phyloP scores from a whole-genome alignment of 2,888 invertebrate species.

The Orthosia cruda region DNA sequence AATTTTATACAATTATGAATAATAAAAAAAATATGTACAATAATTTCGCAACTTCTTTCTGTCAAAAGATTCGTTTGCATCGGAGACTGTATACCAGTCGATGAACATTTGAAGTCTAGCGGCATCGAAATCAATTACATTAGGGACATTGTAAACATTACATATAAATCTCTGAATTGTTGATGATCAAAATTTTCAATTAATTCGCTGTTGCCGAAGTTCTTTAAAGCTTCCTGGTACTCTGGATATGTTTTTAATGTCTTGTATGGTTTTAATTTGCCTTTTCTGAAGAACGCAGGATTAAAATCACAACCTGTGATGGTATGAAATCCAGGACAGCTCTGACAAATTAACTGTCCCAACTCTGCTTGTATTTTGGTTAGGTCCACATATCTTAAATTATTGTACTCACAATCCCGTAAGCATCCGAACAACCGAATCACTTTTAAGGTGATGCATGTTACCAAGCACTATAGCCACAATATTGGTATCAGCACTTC shows the following conservation, averaged over 20 bases:
- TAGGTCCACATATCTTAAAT: not conserved
- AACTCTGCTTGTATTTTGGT: conserved; percentile 4
- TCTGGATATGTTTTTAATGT: not conserved
- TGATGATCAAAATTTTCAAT: not conserved
- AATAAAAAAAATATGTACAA: too few relatives aligned
- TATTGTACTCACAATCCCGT: not conserved
- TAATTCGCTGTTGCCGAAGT: not conserved
- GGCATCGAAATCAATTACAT: too few relatives aligned
- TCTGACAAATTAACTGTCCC: not conserved
- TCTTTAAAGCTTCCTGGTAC: not conserved
- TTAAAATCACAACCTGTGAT: too few relatives aligned
- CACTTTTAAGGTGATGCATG: not conserved
- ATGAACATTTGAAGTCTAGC: not conserved
- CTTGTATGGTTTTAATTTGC: not conserved
- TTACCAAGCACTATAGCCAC: conserved; percentile 1
- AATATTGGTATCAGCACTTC: not conserved
- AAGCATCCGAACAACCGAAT: not conserved
- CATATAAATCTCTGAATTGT: not conserved
- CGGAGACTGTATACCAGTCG: conserved; percentile 2
- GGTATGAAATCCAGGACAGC: not conserved
- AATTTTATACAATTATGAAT: too few relatives aligned
- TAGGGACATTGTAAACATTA: not conserved
- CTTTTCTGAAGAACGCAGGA: not conserved
- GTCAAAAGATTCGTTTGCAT: conserved; percentile 9
- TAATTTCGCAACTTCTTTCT: not conserved